Evolutionary conservation across 35 echinoderm and acorn worm genomes (phyloP).

Genomic region (Holothuria glaberrima): DNA sequence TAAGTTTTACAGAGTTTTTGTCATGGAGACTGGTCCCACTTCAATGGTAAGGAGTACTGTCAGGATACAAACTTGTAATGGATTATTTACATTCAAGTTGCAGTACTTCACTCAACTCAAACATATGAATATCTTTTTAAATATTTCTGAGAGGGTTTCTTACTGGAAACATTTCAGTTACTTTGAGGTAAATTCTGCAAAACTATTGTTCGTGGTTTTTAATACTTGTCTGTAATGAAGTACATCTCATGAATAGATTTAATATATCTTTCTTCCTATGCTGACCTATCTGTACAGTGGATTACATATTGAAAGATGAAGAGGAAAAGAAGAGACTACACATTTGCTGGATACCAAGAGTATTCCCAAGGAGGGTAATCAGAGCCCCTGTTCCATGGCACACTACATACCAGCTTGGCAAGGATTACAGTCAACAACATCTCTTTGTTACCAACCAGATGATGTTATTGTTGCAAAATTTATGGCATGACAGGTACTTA

Average conservation of each 20-base stretch:
- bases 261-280: too few relatives aligned
- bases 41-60: too few relatives aligned
- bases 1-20: too few relatives aligned
- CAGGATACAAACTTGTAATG: too few relatives aligned
- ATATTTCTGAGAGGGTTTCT: not conserved
- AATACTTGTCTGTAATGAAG: not conserved
- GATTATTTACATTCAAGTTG: too few relatives aligned
- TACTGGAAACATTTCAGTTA: not conserved
- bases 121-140: too few relatives aligned
- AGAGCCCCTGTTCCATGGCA: slow-evolving; percentile 94
- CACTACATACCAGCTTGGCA: slow-evolving; percentile 67
- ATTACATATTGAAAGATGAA: slow-evolving; percentile 96
- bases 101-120: too few relatives aligned
- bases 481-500: slow-evolving; percentile 82
- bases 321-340: slow-evolving; percentile 91
- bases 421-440: slow-evolving; percentile 81
- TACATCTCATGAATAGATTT: not conserved
- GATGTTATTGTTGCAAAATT: slow-evolving; percentile 92
- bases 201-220: not conserved
- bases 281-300: slow-evolving; percentile 60
- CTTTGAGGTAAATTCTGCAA: too few relatives aligned
- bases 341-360: slow-evolving; percentile 92
- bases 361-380: slow-evolving; percentile 76
- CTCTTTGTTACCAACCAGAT: slow-evolving; percentile 94
- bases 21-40: too few relatives aligned